phyloP scores from a whole-genome alignment of 2,113 vertebrate genomes.

The Abramis brama region DNA sequence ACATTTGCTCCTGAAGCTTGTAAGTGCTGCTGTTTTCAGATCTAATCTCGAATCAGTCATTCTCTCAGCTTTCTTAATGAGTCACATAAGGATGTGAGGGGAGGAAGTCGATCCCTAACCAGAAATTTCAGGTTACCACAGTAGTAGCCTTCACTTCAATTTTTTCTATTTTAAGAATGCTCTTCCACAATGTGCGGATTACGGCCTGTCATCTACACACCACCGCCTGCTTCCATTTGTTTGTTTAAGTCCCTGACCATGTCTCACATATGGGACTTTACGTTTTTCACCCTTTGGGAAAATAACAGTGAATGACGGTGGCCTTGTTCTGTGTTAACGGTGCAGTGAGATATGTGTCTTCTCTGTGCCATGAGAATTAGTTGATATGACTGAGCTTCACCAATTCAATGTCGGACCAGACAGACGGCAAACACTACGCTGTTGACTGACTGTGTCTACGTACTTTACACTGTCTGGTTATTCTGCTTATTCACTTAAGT shows the following conservation, averaged over 20 bases:
- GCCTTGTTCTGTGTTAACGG: slow-evolving; percentile 41
- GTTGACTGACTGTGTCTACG: slow-evolving; percentile 56
- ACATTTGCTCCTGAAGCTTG: slow-evolving; percentile 41
- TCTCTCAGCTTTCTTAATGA: slow-evolving; percentile 42
- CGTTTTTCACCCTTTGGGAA: slow-evolving; percentile 23
- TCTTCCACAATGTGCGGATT: neutral
- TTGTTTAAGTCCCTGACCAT: slow-evolving; percentile 4
- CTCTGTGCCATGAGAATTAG: slow-evolving; percentile 12
- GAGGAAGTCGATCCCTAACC: slow-evolving; percentile 44
- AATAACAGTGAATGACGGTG: neutral
- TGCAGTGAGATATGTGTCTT: slow-evolving; percentile 42
- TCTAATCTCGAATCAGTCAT: slow-evolving; percentile 41
- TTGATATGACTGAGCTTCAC: slow-evolving; percentile 36
- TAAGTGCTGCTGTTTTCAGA: slow-evolving; percentile 39
- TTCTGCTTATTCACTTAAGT: slow-evolving; percentile 25
- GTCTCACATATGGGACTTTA: slow-evolving; percentile 31
- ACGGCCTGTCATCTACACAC: slow-evolving; percentile 31
- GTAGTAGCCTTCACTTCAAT: slow-evolving; percentile 25
- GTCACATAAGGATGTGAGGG: slow-evolving; percentile 42
- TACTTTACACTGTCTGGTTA: slow-evolving; percentile 45
- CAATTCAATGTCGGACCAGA: slow-evolving; percentile 55
- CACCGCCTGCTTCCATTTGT: slow-evolving; percentile 15
- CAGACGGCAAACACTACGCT: slow-evolving; percentile 64
- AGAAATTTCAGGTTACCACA: slow-evolving; percentile 43
- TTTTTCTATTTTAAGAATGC: slow-evolving; percentile 39